Percentiles rank a stretch among this genome's conserved stretches.
phyloP scores from a whole-genome alignment of 2,113 vertebrate genomes.

The Bombycilla garrulus region DNA sequence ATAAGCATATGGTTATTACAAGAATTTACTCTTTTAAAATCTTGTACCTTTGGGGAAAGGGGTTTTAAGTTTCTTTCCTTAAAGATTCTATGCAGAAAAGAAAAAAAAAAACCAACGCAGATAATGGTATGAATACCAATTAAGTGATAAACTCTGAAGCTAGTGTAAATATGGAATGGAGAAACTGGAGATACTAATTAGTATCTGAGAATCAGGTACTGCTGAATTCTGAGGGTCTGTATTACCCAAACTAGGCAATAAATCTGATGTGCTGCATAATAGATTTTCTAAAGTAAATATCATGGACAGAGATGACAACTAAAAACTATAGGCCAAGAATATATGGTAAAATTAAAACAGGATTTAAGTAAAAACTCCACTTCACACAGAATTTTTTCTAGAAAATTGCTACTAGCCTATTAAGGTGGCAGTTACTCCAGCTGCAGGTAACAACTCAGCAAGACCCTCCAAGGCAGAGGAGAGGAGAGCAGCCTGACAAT shows the following conservation, averaged over 20 bases:
- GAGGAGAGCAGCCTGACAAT: background rate
- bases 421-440: background rate
- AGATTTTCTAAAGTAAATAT: background rate
- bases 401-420: background rate
- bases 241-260: background rate
- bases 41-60: background rate
- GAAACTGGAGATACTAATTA: background rate
- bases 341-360: background rate
- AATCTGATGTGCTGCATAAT: background rate
- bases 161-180: background rate
- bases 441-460: background rate
- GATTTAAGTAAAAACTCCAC: background rate
- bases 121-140: background rate
- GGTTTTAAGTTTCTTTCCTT: background rate
- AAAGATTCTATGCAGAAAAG: background rate
- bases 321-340: background rate
- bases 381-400: background rate
- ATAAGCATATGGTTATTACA: background rate
- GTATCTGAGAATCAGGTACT: background rate
- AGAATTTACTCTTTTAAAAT: background rate
- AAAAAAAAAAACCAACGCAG: background rate
- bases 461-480: background rate
- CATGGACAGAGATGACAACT: background rate
- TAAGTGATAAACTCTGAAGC: background rate
- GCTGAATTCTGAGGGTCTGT: background rate